Percentiles rank a stretch among this genome's conserved stretches.
Evolutionary conservation across 2,113 vertebrate species (phyloP).

Genomic region (Riparia riparia): DNA sequence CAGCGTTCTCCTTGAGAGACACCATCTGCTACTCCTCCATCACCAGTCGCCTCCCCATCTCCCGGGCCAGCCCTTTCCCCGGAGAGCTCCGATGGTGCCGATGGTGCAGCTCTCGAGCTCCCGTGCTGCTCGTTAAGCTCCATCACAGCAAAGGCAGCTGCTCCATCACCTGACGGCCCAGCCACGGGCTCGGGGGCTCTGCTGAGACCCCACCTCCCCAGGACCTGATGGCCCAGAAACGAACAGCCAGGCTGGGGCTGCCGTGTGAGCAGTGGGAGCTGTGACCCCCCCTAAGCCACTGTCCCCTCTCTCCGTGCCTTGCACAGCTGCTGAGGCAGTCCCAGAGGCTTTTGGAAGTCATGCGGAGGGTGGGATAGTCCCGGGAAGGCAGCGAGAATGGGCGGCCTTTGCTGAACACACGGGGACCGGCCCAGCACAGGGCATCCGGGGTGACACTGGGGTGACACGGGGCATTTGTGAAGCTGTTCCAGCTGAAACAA

Average conservation of each 20-base stretch:
- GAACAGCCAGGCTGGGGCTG: neutral
- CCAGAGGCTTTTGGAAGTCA: neutral
- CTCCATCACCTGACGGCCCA: neutral
- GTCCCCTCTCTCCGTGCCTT: neutral
- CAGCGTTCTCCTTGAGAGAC: constrained; percentile 41
- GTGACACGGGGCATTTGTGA: neutral
- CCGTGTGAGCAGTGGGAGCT: neutral
- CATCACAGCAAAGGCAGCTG: neutral
- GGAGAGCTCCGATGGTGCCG: neutral
- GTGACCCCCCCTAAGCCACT: neutral
- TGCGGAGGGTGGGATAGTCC: neutral
- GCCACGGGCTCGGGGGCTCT: rapidly evolving
- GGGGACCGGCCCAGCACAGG: rapidly evolving
- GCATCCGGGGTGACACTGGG: neutral
- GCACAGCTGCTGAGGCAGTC: neutral
- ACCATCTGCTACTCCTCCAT: constrained; percentile 63
- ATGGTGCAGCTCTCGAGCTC: neutral
- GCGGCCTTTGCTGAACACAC: rapidly evolving
- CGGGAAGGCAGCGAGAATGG: rapidly evolving
- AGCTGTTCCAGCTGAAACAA: neutral
- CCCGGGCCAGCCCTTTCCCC: neutral
- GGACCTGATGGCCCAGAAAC: neutral
- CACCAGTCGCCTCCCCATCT: constrained; percentile 31
- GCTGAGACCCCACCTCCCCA: neutral
- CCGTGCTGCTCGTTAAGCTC: neutral